Conservation (phyloP, 2,797 vertebrate genomes). For the Luscinia luscinia region DNA sequence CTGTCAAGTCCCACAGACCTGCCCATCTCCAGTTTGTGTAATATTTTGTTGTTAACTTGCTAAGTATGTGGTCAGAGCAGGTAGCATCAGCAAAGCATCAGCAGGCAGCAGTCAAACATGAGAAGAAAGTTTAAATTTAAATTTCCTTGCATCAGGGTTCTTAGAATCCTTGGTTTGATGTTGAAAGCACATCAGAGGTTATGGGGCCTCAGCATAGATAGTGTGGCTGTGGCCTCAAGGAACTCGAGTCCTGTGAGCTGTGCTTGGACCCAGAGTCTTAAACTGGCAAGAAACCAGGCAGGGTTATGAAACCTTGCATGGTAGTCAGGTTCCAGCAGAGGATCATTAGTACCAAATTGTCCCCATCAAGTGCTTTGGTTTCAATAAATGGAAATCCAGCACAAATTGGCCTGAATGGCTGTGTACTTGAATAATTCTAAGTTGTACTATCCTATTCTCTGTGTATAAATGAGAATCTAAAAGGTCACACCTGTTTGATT, state of each 20-base stretch:
- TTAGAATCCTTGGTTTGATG: background rate
- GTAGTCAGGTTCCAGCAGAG: background rate
- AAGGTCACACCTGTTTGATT: constrained; percentile 26
- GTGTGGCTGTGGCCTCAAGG: background rate
- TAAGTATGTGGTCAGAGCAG: background rate
- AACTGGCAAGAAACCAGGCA: background rate
- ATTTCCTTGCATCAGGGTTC: background rate
- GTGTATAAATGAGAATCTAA: constrained; percentile 13
- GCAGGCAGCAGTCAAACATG: background rate
- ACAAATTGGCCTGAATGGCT: background rate
- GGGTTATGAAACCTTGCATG: background rate
- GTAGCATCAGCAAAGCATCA: background rate
- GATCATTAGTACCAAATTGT: background rate
- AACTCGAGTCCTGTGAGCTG: background rate
- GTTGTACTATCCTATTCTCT: background rate
- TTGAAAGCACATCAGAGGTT: background rate
- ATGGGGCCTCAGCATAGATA: background rate
- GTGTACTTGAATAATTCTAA: background rate
- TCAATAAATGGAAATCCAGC: background rate
- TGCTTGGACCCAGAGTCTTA: background rate
- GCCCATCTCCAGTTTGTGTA: background rate
- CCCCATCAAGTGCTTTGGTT: background rate
- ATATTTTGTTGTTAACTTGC: background rate
- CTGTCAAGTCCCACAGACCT: background rate
- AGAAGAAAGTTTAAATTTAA: background rate